Evolutionary conservation across 2,797 vertebrate species (phyloP), one percentile per base, ranked within the genome.

Genomic region (Petrocephalus schoutedeni): DNA sequence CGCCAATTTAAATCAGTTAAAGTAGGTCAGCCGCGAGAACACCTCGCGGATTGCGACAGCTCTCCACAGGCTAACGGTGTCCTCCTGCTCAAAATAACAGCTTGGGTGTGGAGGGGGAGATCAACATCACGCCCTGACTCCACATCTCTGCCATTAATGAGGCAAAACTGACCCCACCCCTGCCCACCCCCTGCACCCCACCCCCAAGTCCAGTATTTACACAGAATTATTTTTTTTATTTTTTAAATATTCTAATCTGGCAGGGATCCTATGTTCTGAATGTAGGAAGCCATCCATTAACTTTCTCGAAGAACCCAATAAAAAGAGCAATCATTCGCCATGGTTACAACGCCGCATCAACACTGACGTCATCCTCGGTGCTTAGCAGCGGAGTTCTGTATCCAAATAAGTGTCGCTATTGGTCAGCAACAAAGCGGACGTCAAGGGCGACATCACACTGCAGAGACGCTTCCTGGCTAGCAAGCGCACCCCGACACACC

Each of bases 1-100:
- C 82, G 4, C n/a, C 45, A 54, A 49, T 84, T 84, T 54, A 84
- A 84, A 84, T 84, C 82, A 84, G 51, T 84, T 32, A 84, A 84
- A 84, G n/a, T 84, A 84, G 82, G 82, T 84, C 82, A 84, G 82
- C 82, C 4, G 21, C 21, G 4, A 54, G 82, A 56, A 51, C 23
- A 56, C 21, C 82, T 84, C 23, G 45, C 21, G 9, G n/a, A 23
- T 49, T 54, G 45, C 10, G 8, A 12, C 45, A 54, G 21, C 9
- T 45, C 80, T 83, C 23, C 12, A 21, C 41, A 83, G 19, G 28
- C 82, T 54, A 54, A 54, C 23, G 21, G 51, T 51, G 82, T 49
- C 45, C 21, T 32, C 14, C 10, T 53, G 82, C 74, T 80, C 74
- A 80, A n/a, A 84, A 54, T 28, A 53, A 54, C 49, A 54, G 10